Conservation (phyloP, 2,113 vertebrate genomes). For the Protomyctophum bolini region DNA sequence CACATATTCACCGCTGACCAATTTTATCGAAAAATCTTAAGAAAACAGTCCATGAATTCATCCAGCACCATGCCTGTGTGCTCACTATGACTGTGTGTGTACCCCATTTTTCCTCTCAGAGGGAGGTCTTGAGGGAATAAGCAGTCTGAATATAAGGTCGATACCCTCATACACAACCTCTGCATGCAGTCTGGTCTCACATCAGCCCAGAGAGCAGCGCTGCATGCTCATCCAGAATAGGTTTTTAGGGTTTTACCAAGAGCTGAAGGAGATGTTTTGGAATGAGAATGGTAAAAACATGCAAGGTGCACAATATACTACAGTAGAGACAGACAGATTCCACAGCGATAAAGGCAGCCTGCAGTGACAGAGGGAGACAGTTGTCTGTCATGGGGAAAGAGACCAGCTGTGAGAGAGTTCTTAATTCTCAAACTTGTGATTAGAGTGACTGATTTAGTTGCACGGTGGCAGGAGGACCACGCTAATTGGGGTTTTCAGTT, state of each 20-base stretch:
- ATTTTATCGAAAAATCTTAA: conserved; percentile 12
- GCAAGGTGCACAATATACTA: conserved; percentile 34
- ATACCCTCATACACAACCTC: conserved; percentile 67
- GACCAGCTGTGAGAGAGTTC: conserved; percentile 31
- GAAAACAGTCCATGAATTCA: conserved; percentile 33
- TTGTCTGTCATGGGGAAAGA: conserved; percentile 23
- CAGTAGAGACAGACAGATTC: too few species aligned
- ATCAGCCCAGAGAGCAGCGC: conserved; percentile 53
- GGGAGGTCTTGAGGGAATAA: conserved; percentile 68
- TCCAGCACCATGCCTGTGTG: conserved; percentile 24
- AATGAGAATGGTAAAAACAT: conserved; percentile 45
- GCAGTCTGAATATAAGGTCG: conserved; percentile 72
- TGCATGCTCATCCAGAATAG: conserved; percentile 49
- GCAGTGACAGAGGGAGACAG: conserved; percentile 35
- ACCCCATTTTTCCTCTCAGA: conserved; percentile 55
- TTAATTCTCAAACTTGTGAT: conserved; percentile 64
- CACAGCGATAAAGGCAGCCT: not conserved
- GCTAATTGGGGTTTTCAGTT: conserved; percentile 65
- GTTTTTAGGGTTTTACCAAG: conserved; percentile 49
- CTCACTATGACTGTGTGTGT: conserved; percentile 33
- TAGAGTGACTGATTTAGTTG: conserved; percentile 67
- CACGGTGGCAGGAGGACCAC: conserved; percentile 53
- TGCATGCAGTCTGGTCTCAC: conserved; percentile 68
- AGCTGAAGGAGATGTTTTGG: conserved; percentile 43
- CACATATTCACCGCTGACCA: conserved; percentile 12